These are phyloP conservation scores for Anhinga rufa DNA, from an alignment of 2,113 vertebrate species.

Conservation along the genomic window DNA sequence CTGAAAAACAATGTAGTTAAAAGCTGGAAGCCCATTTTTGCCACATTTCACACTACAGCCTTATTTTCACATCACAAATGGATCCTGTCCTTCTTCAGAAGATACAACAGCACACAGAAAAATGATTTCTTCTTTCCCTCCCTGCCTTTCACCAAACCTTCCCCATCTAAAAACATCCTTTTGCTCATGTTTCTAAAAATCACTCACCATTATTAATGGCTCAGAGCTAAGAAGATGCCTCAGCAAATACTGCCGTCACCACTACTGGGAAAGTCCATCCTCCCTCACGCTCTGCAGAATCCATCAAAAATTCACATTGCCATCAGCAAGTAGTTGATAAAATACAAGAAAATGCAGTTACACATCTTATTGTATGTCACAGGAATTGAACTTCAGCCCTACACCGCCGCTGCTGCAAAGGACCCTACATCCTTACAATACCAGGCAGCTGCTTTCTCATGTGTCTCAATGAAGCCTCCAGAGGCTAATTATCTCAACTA, in stretches of 20 bases:
- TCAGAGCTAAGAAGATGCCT: not conserved
- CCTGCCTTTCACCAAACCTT: not conserved
- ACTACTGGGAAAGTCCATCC: not conserved
- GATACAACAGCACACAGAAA: not conserved
- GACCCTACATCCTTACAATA: not conserved
- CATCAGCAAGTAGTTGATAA: not conserved
- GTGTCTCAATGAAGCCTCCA: not conserved
- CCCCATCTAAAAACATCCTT: not conserved
- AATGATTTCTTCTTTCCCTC: not conserved
- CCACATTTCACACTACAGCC: not conserved
- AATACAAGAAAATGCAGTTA: not conserved
- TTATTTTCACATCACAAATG: rapidly evolving
- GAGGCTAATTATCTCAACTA: not conserved
- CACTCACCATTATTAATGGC: not conserved
- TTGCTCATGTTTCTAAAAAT: not conserved
- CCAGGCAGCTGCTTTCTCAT: not conserved
- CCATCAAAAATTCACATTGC: not conserved
- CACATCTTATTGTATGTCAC: not conserved
- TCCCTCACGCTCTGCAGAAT: not conserved
- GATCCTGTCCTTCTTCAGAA: not conserved
- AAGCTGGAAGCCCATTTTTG: not conserved
- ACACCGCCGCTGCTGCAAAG: not conserved
- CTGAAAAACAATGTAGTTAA: not conserved
- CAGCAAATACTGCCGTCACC: not conserved
- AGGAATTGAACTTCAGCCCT: not conserved